Conservation (phyloP, 2,113 vertebrate species). For the Bothrops jararaca region DNA sequence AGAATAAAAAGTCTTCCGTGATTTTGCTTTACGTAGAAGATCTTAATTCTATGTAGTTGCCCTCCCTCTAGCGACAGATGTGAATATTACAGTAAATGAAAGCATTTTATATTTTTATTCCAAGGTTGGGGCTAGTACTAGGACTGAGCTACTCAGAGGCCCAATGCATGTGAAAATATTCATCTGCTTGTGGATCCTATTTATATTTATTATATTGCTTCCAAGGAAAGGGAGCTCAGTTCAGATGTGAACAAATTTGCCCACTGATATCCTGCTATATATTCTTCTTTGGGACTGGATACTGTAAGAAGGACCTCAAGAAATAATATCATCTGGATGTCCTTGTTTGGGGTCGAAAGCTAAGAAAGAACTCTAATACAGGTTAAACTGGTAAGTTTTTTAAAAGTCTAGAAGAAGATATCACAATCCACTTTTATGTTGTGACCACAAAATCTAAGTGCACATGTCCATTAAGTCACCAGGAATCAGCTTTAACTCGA, state of each 20-base stretch:
- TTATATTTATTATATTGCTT: background rate
- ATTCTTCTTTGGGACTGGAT: background rate
- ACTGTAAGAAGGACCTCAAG: background rate
- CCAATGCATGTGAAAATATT: background rate
- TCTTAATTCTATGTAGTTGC: conserved; percentile 66
- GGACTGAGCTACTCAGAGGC: background rate
- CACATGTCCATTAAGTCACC: background rate
- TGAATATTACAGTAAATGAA: conserved; percentile 51
- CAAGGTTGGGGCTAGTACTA: background rate
- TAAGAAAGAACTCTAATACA: background rate
- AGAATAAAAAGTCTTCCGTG: background rate
- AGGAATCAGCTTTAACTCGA: background rate
- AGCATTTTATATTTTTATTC: background rate
- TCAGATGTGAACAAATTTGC: background rate
- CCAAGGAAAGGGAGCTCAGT: background rate
- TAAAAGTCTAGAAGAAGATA: background rate
- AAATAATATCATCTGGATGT: background rate
- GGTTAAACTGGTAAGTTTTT: background rate
- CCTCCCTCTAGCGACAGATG: conserved; percentile 75
- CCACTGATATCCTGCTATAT: background rate
- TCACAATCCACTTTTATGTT: background rate
- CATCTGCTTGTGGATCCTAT: background rate
- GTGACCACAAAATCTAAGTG: background rate
- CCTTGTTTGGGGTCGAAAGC: background rate
- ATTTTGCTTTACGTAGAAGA: background rate